Base-by-base conservation (phyloP, 2,113 vertebrate species). In the Pangasianodon hypophthalmus region DNA sequence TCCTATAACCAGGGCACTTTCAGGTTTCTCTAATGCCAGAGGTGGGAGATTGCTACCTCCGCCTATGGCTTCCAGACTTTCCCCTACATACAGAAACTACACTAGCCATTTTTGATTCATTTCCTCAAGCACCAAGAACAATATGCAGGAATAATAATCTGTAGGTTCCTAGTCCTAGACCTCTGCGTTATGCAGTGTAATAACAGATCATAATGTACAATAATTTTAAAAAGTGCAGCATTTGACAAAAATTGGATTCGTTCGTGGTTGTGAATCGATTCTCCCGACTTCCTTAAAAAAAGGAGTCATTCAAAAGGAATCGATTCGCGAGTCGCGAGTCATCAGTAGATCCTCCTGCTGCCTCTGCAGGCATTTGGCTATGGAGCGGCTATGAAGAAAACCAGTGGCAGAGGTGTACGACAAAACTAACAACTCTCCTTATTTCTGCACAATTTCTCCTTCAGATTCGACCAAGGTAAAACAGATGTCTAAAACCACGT, bases 381-480 rank as follows among this genome's bases (percentile, higher is more conserved):
- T 87, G 86, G 71, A 87, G 86, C 14, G 71, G 86, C 6, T 60
- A 1, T 86, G 32, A 82, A 32, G 48, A 48, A 18, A 37, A 82
- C 73, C 14, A 16, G 46, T 19, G 26, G 6, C 4, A 32, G 52
- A 21, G 19, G 10, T 37, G 41, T 6, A 13, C 8, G 18, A 77
- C 19, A 24, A 19, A 44, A 44, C 48, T 56, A 41, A 19, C 64
- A 58, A 48, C 19, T 6, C 60, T n/a, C 41, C 26, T 18, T 58
- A 56, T 80, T 86, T 86, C 26, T 37, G 13, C n/a, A 29, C 32
- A 52, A 1, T 46, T 56, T 54, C 24, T 46, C 37, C 3, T 73
- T 46, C 60, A n/a, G 71, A 16, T 69, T 87, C n/a, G n/a, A 91
- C 41, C 26, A 69, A 91, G 90, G 87, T 89, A 89, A 82, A 16